Evolutionary conservation across 2,797 vertebrate species (phyloP).

Genomic region (Semotilus atromaculatus): DNA sequence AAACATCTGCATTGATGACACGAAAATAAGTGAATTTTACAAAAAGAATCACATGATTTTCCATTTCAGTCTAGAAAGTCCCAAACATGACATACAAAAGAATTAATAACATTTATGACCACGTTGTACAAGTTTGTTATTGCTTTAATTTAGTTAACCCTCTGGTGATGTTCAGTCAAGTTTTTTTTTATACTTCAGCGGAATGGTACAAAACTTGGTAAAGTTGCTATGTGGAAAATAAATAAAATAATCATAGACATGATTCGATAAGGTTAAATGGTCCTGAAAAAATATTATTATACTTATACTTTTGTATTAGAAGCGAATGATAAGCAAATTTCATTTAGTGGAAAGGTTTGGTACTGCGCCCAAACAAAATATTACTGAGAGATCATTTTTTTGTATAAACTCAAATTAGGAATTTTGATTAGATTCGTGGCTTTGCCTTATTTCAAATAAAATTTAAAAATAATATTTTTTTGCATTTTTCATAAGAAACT

Average conservation of each 20-base stretch:
- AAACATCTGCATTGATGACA: too few relatives aligned
- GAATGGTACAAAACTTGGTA: neutral
- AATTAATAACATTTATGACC: neutral
- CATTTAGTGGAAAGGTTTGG: neutral
- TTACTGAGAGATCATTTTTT: neutral
- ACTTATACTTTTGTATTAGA: neutral
- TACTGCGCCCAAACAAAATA: neutral
- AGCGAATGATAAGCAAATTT: neutral
- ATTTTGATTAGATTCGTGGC: neutral
- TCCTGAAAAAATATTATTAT: neutral
- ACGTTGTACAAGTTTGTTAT: neutral
- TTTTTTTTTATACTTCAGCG: neutral
- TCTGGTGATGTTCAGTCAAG: neutral
- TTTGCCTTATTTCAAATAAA: neutral
- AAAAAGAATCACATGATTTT: neutral
- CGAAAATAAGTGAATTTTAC: neutral
- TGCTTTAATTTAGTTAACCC: neutral
- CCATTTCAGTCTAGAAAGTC: neutral
- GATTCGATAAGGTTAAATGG: neutral
- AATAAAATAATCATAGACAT: neutral
- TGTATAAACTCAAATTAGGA: neutral
- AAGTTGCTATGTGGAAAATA: too few relatives aligned
- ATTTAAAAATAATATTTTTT: too few relatives aligned
- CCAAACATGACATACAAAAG: neutral
- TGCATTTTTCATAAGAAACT: too few relatives aligned